A percentile compares a stretch with the other conserved stretches of the same genome.
phyloP scores from a whole-genome alignment of 2,888 invertebrate genomes.

The Podotricha telesiphe region DNA sequence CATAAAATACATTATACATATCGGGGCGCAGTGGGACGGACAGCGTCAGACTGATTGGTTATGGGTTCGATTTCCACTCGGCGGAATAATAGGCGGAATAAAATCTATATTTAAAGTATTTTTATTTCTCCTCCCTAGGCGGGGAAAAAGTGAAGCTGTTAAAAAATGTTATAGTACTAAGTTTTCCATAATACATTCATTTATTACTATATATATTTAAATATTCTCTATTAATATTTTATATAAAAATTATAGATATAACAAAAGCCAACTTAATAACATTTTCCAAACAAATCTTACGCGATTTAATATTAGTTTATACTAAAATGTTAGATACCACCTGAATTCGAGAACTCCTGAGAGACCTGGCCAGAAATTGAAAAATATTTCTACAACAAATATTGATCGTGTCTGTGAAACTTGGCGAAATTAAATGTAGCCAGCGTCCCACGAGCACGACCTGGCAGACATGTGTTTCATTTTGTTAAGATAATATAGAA shows the following conservation, averaged over 20 bases:
- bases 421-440: conserved; percentile 18
- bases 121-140: no score
- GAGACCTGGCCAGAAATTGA: conserved; percentile 22
- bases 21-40: no score
- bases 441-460: conserved; percentile 2
- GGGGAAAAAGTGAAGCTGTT: no score
- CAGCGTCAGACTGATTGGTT: no score
- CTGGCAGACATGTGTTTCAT: conserved; percentile 8
- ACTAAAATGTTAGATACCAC: background rate
- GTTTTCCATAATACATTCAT: no score
- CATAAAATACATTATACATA: no score
- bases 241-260: background rate
- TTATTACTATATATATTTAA: no score
- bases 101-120: no score
- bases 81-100: no score
- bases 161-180: no score
- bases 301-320: conserved; percentile 22
- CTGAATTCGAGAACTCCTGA: conserved; percentile 17
- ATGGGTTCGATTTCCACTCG: no score
- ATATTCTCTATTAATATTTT: no score
- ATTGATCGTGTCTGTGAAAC: conserved; percentile 29
- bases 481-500: background rate
- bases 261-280: background rate
- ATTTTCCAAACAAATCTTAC: conserved; percentile 3
- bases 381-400: conserved; percentile 28